Percentiles rank a stretch among this genome's conserved stretches.
Evolutionary conservation across 2,113 vertebrate genomes (phyloP).

Genomic region (Aptenodytes forsteri): DNA sequence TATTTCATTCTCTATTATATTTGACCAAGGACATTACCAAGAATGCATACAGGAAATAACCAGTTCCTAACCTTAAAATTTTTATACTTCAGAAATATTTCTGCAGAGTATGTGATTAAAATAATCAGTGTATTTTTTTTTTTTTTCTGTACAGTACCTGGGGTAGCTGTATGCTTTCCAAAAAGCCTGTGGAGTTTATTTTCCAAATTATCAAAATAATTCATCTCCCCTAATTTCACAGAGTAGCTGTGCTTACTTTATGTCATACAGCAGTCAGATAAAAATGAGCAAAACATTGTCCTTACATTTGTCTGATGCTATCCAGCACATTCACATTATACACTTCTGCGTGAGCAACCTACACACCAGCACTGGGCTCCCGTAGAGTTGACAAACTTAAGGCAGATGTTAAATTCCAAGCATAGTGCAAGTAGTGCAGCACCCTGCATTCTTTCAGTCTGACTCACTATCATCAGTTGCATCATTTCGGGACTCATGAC

Average conservation of each 20-base stretch:
- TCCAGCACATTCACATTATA: background rate
- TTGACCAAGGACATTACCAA: background rate
- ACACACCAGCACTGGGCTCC: background rate
- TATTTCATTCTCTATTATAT: background rate
- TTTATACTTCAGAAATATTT: background rate
- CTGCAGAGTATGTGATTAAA: background rate
- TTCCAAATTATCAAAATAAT: constrained; percentile 15
- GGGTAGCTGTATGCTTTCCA: background rate
- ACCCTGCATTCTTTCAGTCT: background rate
- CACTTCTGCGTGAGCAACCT: background rate
- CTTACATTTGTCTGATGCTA: background rate
- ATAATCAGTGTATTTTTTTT: background rate
- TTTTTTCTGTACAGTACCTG: background rate
- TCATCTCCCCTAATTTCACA: constrained; percentile 12
- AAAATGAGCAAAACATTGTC: background rate
- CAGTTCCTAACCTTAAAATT: background rate
- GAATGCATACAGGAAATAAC: background rate
- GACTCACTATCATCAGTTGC: background rate
- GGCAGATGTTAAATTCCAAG: background rate
- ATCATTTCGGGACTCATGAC: constrained; percentile 2
- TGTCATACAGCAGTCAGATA: background rate
- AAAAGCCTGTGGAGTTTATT: background rate
- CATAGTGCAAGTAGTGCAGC: background rate
- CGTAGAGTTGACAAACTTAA: background rate
- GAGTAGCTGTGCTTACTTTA: constrained; percentile 5